A percentile compares a stretch with the other conserved stretches of the same genome.
Conservation (phyloP, 2,113 vertebrate genomes). For the Psephotus haematonotus region DNA sequence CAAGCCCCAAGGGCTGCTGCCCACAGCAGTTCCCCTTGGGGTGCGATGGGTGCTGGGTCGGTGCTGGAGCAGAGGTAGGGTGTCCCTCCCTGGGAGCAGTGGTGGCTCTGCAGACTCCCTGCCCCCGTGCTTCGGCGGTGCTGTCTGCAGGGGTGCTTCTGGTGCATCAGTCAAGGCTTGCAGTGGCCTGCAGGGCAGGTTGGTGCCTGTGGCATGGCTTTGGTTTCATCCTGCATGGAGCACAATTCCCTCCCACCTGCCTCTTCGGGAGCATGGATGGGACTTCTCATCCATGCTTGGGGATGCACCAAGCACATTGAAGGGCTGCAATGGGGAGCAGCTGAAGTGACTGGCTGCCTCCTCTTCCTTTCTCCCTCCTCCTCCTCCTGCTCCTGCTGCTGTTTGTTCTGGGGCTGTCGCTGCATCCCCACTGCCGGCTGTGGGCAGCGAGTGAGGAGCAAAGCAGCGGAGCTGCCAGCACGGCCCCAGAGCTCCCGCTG, state of each 20-base stretch:
- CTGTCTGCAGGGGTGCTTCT: background rate
- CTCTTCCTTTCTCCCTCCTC: background rate
- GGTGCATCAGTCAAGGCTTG: accelerated
- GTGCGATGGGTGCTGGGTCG: accelerated
- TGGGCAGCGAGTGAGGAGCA: accelerated
- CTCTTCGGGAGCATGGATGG: accelerated
- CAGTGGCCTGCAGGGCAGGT: background rate
- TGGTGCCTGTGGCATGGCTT: accelerated
- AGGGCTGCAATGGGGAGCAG: background rate
- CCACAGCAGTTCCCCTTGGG: accelerated
- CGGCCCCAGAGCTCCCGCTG: background rate
- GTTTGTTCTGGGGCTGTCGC: background rate
- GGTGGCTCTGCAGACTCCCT: accelerated
- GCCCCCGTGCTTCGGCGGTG: accelerated
- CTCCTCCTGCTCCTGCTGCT: background rate
- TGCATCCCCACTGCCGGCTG: accelerated
- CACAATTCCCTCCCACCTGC: accelerated
- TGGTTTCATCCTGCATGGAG: background rate
- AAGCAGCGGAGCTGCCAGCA: background rate
- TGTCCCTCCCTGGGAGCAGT: accelerated
- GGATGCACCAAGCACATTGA: background rate
- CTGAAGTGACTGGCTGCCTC: accelerated
- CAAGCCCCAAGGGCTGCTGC: slow-evolving; percentile 27
- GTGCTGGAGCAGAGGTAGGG: accelerated
- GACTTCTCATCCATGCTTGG: accelerated